Base-by-base conservation (phyloP, 2,113 vertebrate genomes). In the Channa maculata region DNA sequence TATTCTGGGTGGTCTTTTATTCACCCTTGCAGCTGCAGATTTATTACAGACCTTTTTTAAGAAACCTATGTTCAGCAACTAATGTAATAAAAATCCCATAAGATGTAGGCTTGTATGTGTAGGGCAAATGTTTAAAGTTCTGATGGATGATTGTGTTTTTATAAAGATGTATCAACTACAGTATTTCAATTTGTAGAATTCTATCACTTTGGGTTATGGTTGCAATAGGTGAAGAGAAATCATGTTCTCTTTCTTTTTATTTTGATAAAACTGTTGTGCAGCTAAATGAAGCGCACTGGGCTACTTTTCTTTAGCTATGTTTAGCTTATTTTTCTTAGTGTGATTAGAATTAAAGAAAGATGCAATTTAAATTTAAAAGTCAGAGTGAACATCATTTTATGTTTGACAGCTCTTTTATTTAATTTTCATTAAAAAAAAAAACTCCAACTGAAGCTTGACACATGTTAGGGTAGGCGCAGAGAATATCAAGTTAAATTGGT, bases 401-500 rank as follows among this genome's bases (percentile, higher is more conserved):
- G 15, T 46, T 58, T 4, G 34, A 15, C 38, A 64, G 37, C 10
- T 34, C 37, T 39, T 68, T 63, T 3, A 44, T 38, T 33, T 13
- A 33, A 24, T 62, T 8, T 54, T 63, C 9, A n/a, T 41, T 48
- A 1, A 24, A 24, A 24, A 24, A 24, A 39, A 46, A 41, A 57
- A 11, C 24, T 65, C 4, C 8, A 13, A 33, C 52, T 41, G 4
- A n/a, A 53, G 24, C 10, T 15, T 2, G 14, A 74, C 37, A 39
- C 46, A 45, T 64, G 55, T 13, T 38, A 64, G n/a, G 53, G 8
- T 64, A 54, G 52, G 14, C 34, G 14, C n/a, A 12, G 48, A 34
- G 39, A 79, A 55, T 58, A 64, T 46, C 14, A 37, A 44, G 51
- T 74, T 85, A 38, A 58, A 57, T 70, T 70, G 57, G 59, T 80